Base-by-base conservation (phyloP, 1,140 invertebrate genomes). In the Stegodyphus dumicola region DNA sequence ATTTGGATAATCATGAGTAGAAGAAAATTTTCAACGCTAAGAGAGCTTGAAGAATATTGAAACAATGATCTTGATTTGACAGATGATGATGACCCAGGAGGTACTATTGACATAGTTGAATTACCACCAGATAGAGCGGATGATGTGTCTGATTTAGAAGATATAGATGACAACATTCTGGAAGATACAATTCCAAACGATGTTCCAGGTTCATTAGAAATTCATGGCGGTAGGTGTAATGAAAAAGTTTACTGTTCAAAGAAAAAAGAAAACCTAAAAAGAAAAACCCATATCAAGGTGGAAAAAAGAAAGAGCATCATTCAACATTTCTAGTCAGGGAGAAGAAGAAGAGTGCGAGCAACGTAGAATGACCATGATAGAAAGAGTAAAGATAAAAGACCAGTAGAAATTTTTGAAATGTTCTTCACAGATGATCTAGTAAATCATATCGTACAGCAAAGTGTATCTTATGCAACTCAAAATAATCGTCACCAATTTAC, bases 141-240 rank as follows among this genome's bases (percentile, higher is more conserved):
- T 74, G 73, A 74, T 74, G 73, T 74, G 52, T 74, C 52, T 56
- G 73, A 74, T 74, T 74, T 74, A 56, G 73, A 74, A 74, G 52
- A 74, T 74, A 74, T 74, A 74, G 73, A 74, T 74, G 73, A 56
- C 73, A 74, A 74, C 52, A 56, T 74, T 56, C 73, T 74, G 73
- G 73, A 74, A 74, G 73, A 74, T 74, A 74, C 73, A 56, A 74
- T 74, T 74, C 73, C 73, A 74, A 74, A 74, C 52, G 73, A 74
- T 74, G 73, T 74, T 74, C 73, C 73, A 74, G 73, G 73, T 74
- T 74, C 73, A 74, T 74, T 74, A 74, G 73, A 74, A 74, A 74
- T 74, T 56, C 73, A 74, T 56, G 73, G 73, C 73, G 73, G 73
- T 56, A 74, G 73, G 52, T 74, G 73, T 74, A 74, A 74, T 74